Percentiles rank a stretch among this genome's conserved stretches.
Evolutionary conservation across 2,888 invertebrate species (phyloP).

Genomic region (Crioceris asparagi): DNA sequence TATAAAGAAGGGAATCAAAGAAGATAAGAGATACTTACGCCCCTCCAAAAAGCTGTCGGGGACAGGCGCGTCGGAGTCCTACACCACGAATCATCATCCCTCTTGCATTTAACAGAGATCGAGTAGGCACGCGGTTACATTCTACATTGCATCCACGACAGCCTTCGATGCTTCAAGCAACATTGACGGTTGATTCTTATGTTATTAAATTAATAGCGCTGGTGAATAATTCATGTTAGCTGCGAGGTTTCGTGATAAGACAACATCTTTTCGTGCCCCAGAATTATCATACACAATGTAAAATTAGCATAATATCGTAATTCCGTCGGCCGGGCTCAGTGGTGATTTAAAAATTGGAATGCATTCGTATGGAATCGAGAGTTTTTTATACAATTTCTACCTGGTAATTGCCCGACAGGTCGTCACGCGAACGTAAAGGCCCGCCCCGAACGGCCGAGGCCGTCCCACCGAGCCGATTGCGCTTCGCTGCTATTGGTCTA

Average conservation of each 20-base stretch:
- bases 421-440: constrained; percentile 35
- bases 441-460: constrained; percentile 33
- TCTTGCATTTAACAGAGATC: constrained; percentile 32
- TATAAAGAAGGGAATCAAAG: constrained; percentile 29
- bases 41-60: constrained; percentile 25
- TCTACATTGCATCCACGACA: too few species aligned
- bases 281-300: constrained; percentile 13
- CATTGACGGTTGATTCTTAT: too few species aligned
- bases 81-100: constrained; percentile 31
- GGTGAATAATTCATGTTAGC: too few species aligned
- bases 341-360: constrained; percentile 19
- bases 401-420: constrained; percentile 35
- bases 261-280: too few species aligned
- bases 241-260: too few species aligned
- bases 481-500: constrained; percentile 32
- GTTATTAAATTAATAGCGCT: too few species aligned
- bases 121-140: constrained; percentile 31
- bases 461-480: constrained; percentile 39
- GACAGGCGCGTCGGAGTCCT: constrained; percentile 33
- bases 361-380: constrained; percentile 20
- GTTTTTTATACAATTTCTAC: constrained; percentile 31
- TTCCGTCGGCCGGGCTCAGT: constrained; percentile 11
- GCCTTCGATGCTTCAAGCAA: too few species aligned
- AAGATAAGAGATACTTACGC: constrained; percentile 34
- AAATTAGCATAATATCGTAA: constrained; percentile 16